Evolutionary conservation across 2,888 invertebrate genomes (phyloP), one percentile per base, ranked within the genome.

Genomic region (Allacma fusca): DNA sequence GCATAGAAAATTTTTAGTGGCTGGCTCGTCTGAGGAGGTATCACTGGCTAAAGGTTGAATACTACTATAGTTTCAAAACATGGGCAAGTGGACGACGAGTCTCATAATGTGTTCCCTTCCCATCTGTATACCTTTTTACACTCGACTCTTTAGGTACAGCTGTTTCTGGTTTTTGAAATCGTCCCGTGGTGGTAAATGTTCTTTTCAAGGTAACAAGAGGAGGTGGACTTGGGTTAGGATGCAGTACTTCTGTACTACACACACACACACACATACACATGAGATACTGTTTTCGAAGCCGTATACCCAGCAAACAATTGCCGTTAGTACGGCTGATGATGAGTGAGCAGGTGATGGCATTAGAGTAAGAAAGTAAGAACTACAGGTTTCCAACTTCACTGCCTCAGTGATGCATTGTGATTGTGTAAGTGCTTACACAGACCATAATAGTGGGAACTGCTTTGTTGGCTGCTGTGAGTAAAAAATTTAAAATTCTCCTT

Each of bases 301-400:
- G 65, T 28, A 28, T 1, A 65, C 26, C 5, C n/a, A 28, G 24
- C 26, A 28, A 28, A 26, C 26, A 65, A 19, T 65, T 65, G 28
- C 65, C n/a, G 26, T 65, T 65, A 28, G 65, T 28, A 24, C 5
- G 26, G 29, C 50, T 50, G 50, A 19, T 50, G 50, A 50, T 50
- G 50, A 50, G 50, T 50, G 16, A 50, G 50, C 68, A 68, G 34
- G 34, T 23, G 28, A 21, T 28, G 68, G 68, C 68, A 68, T 64
- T 28, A 21, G 64, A 28, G 28, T 64, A 28, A 28, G 64, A 21
- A 59, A 59, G 59, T 34, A 34, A 34, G 34, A 34, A 34, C 19
- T 50, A 50, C 50, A 50, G 50, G 50, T 50, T 50, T 50, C 50
- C n/a, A 19, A 50, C 50, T 50, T 9, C 19, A 50, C 50, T 50